These are phyloP conservation scores for Triplophysa tibetana DNA, from an alignment of 2,113 vertebrate genomes.

Conservation along the genomic window DNA sequence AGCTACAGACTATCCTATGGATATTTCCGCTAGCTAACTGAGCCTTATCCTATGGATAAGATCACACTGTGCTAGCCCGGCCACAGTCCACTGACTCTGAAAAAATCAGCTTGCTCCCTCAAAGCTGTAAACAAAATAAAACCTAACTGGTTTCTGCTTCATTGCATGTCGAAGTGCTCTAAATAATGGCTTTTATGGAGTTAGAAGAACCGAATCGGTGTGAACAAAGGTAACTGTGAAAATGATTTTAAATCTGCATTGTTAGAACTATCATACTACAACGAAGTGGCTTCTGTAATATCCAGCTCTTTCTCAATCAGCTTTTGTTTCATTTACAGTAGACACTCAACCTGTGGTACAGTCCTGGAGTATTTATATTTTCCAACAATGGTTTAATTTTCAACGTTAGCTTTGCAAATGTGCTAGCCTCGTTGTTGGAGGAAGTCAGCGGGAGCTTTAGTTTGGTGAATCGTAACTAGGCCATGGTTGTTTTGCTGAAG, in stretches of 20 bases:
- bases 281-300: background rate
- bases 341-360: background rate
- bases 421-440: conserved; percentile 10
- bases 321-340: background rate
- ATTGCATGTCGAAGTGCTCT: background rate
- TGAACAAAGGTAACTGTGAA: background rate
- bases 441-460: background rate
- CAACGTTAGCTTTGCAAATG: background rate
- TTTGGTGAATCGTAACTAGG: conserved; percentile 1
- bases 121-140: background rate
- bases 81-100: conserved; percentile 3
- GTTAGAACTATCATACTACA: background rate
- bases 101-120: conserved; percentile 19
- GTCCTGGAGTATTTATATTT: background rate
- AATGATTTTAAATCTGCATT: background rate
- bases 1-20: conserved; percentile 39
- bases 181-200: background rate
- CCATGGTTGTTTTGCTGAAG: conserved; percentile 1
- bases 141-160: background rate
- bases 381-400: background rate
- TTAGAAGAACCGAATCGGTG: background rate
- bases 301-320: background rate
- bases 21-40: conserved; percentile 40
- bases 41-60: conserved; percentile 44
- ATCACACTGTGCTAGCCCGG: conserved; percentile 25